Percentiles rank a stretch among this genome's conserved stretches.
Evolutionary conservation across 2,888 invertebrate species (phyloP).

Genomic region (Campaea margaritaria): DNA sequence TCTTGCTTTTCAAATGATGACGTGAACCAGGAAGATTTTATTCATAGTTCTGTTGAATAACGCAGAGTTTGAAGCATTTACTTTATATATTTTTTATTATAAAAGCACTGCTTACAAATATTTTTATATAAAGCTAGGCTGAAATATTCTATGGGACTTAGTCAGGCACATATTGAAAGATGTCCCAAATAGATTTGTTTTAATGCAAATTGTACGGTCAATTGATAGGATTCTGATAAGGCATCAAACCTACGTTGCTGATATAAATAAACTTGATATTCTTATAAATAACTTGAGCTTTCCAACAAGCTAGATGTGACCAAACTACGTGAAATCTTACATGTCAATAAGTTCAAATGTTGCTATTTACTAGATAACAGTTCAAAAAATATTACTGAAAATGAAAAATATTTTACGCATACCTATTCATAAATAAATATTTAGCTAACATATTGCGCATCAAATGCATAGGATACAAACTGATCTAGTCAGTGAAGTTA

Average conservation of each 20-base stretch:
- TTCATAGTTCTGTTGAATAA: neutral
- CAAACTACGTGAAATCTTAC: constrained; percentile 19
- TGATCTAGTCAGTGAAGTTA: constrained; percentile 46
- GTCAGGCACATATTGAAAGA: neutral
- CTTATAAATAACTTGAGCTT: neutral
- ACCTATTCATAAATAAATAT: constrained; percentile 13
- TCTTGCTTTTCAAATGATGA: constrained; percentile 25
- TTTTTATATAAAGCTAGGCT: constrained; percentile 29
- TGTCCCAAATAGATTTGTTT: constrained; percentile 11
- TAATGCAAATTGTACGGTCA: constrained; percentile 45
- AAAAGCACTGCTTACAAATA: constrained; percentile 27
- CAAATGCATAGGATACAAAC: constrained; percentile 46
- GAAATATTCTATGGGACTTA: constrained; percentile 17
- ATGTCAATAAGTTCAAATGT: constrained; percentile 29
- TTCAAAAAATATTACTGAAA: constrained; percentile 5
- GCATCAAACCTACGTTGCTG: constrained; percentile 10
- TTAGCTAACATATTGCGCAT: constrained; percentile 41
- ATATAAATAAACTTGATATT: neutral
- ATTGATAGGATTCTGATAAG: constrained; percentile 53
- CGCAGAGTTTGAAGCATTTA: constrained; percentile 6
- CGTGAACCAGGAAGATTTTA: neutral
- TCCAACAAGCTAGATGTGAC: constrained; percentile 6
- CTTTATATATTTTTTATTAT: neutral
- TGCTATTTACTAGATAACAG: constrained; percentile 4
- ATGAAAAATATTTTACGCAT: constrained; percentile 14